Evolutionary conservation across 92 coral and sea anemone species (phyloP).

Genomic region (Desmophyllum pertusum): DNA sequence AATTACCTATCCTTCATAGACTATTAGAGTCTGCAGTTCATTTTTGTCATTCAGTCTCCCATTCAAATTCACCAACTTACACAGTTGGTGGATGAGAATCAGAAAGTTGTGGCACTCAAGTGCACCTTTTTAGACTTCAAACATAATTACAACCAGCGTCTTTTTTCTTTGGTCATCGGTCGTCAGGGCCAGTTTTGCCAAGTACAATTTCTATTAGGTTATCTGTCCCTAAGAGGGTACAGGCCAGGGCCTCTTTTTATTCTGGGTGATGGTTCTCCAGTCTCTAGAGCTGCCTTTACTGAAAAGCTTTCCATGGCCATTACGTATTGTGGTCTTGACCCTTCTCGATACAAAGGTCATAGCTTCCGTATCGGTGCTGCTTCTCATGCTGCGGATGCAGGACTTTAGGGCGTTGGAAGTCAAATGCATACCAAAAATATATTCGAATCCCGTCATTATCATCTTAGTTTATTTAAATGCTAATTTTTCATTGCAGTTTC

Average conservation of each 20-base stretch:
- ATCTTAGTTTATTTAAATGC: not conserved
- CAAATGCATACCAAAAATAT: constrained; percentile 38
- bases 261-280: constrained; percentile 5
- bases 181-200: constrained; percentile 4
- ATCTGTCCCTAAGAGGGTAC: not conserved
- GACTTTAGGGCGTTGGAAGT: constrained; percentile 40
- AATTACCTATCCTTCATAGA: constrained; percentile 53
- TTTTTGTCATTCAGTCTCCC: constrained; percentile 24
- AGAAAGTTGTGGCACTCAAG: constrained; percentile 33
- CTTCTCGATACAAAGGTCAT: constrained; percentile 32
- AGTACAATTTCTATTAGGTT: constrained; percentile 15
- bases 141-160: constrained; percentile 28
- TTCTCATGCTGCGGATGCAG: constrained; percentile 44
- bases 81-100: constrained; percentile 33
- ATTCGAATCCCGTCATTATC: constrained; percentile 26
- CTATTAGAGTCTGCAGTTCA: not conserved
- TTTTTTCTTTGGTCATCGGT: not conserved
- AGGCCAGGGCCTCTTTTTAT: constrained; percentile 12
- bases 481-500: not conserved
- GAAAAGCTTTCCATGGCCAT: constrained; percentile 35
- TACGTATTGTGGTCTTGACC: constrained; percentile 11
- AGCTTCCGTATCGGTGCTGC: constrained; percentile 38
- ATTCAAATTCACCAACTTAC: constrained; percentile 44
- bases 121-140: constrained; percentile 58
- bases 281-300: constrained; percentile 2